A percentile compares a stretch with the other conserved stretches of the same genome.
Conservation (phyloP, 2,113 vertebrate genomes). For the Pogonocichla stellata region DNA sequence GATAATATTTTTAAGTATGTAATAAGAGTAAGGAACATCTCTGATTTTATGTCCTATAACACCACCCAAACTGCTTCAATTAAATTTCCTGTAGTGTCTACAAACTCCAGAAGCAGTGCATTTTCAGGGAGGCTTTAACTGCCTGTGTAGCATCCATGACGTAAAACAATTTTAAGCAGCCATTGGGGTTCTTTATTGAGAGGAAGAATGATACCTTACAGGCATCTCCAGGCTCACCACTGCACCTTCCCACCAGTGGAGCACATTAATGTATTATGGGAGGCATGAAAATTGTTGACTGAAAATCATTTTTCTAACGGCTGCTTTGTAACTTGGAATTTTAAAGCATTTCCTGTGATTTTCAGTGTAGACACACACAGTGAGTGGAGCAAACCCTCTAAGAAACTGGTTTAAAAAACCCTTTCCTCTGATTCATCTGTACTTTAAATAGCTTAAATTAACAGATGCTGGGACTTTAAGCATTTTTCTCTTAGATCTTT, state of each 20-base stretch:
- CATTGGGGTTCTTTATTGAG: background rate
- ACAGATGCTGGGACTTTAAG: constrained; percentile 50
- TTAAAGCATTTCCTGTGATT: background rate
- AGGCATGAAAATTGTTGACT: background rate
- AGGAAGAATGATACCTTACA: background rate
- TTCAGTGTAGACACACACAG: background rate
- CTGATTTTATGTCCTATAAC: constrained; percentile 31
- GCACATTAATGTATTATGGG: background rate
- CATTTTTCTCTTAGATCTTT: constrained; percentile 19
- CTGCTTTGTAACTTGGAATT: background rate
- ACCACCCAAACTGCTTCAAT: constrained; percentile 2
- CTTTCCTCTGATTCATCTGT: constrained; percentile 8
- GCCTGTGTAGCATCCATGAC: background rate
- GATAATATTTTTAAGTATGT: constrained; percentile 42
- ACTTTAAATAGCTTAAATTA: constrained; percentile 43
- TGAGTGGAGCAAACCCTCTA: background rate
- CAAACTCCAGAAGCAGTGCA: background rate
- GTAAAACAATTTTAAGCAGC: background rate
- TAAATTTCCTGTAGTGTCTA: constrained; percentile 4
- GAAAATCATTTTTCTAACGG: background rate
- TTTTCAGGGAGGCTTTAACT: background rate
- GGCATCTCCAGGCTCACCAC: background rate
- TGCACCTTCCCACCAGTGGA: background rate
- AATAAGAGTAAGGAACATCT: constrained; percentile 34
- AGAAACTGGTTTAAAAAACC: background rate